Base-by-base conservation (phyloP, 2,888 invertebrate genomes). In the Lasius platythorax region DNA sequence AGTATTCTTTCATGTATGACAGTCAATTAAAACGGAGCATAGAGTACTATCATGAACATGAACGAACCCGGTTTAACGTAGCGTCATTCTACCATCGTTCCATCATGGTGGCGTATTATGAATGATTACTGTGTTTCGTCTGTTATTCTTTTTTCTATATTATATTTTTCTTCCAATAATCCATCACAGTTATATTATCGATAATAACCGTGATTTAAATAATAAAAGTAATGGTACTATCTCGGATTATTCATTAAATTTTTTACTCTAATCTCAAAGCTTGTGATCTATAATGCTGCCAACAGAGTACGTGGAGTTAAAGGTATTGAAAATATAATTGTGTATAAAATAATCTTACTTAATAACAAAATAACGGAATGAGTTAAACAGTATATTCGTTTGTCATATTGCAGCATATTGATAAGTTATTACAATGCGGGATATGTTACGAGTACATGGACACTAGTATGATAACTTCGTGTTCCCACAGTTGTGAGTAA, bases 371-470 rank as follows among this genome's bases (percentile, higher is more conserved):
- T 61, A 28, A 46, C 6, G 63, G 5, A 4, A 11, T 56, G 9
- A 28, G 66, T 5, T 33, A 6, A 30, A 30, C 1, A 12, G 2
- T 58, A 30, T 28, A 15, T 56, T 28, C 23, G 72, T 70, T 85
- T 85, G 73, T 87, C 15, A 67, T 18, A 53, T 94, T 94, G 53
- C 87, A 96, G 96, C 92, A 92, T 82, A 92, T 96, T 68, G 96
- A 96, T 83, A 94, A 94, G 43, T 91, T 95, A 12, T 90, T 96
- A 28, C 89, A 95, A 33, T 96, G 96, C 92, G 94, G 95, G 15
- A 96, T 96, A 86, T 96, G 96, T 85, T 96, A 95, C 87, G 96
- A 96, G 30, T 95, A 94, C 85, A 94, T 96, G 89, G 93, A 95
- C 61, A 95, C 95, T 28, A 93, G 95, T n/a, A 95, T 96, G 86